Evolutionary conservation across 2,888 invertebrate species (phyloP).

Genomic region (Sericinus montela): DNA sequence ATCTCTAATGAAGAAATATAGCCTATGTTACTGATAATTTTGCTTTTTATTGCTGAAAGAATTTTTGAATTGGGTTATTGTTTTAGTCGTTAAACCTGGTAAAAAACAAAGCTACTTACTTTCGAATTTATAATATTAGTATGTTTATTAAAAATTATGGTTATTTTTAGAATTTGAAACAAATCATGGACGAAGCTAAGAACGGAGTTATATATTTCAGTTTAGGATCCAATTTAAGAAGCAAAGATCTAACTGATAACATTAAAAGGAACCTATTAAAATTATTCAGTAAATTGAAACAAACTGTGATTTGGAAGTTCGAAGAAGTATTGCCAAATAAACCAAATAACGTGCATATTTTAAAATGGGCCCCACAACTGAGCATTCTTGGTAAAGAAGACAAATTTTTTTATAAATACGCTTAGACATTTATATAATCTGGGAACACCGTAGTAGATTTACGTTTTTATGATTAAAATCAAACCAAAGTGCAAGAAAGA

Average conservation of each 20-base stretch:
- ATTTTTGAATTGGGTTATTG: no score
- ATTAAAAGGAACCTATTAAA: slow-evolving; percentile 36
- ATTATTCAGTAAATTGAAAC: slow-evolving; percentile 47
- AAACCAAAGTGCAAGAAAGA: no score
- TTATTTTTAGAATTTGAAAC: slow-evolving; percentile 38
- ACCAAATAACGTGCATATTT: slow-evolving; percentile 58
- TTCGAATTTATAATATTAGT: no score
- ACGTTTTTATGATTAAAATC: no score
- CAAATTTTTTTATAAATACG: no score
- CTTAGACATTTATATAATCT: no score
- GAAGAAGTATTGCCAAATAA: slow-evolving; percentile 39
- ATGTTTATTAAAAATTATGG: neutral
- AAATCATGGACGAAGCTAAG: slow-evolving; percentile 42
- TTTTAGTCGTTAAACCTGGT: no score
- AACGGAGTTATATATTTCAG: slow-evolving; percentile 59
- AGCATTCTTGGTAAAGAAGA: slow-evolving; percentile 35
- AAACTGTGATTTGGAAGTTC: slow-evolving; percentile 60
- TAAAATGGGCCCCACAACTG: slow-evolving; percentile 60
- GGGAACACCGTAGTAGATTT: no score
- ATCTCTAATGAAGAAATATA: no score
- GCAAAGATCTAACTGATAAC: slow-evolving; percentile 37
- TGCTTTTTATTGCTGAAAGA: no score
- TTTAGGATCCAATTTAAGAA: slow-evolving; percentile 50
- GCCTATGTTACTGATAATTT: no score
- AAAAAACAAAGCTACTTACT: no score